Conservation (phyloP, 2,113 vertebrate species). For the Panthera uncia region DNA sequence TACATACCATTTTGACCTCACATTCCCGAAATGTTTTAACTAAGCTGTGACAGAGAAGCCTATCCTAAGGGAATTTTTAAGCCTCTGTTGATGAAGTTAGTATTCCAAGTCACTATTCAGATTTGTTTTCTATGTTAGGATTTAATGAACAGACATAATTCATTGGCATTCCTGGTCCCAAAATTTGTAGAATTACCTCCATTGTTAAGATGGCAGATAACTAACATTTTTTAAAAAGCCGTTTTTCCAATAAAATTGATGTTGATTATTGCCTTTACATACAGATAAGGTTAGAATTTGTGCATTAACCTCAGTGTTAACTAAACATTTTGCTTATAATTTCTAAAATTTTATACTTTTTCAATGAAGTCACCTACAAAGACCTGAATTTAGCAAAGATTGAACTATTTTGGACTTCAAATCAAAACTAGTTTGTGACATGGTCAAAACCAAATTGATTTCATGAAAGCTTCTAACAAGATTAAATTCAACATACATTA, state of each 20-base stretch:
- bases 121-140: not conserved
- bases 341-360: not conserved
- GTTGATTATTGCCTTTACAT: not conserved
- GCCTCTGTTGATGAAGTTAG: not conserved
- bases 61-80: not conserved
- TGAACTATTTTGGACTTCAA: not conserved
- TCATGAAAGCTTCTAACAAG: not conserved
- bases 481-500: not conserved
- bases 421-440: not conserved
- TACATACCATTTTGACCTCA: not conserved
- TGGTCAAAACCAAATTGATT: not conserved
- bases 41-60: not conserved
- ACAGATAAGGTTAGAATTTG: not conserved
- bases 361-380: not conserved
- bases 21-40: not conserved
- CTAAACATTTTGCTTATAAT: not conserved
- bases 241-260: not conserved
- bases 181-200: not conserved
- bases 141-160: not conserved
- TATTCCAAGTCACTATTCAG: not conserved
- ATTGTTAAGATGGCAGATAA: not conserved
- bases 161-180: not conserved
- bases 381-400: not conserved
- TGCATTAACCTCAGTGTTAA: not conserved
- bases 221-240: not conserved